A percentile compares a stretch with the other conserved stretches of the same genome.
Evolutionary conservation across 2,888 invertebrate species (phyloP).

Genomic region (Oscheius sp.): DNA sequence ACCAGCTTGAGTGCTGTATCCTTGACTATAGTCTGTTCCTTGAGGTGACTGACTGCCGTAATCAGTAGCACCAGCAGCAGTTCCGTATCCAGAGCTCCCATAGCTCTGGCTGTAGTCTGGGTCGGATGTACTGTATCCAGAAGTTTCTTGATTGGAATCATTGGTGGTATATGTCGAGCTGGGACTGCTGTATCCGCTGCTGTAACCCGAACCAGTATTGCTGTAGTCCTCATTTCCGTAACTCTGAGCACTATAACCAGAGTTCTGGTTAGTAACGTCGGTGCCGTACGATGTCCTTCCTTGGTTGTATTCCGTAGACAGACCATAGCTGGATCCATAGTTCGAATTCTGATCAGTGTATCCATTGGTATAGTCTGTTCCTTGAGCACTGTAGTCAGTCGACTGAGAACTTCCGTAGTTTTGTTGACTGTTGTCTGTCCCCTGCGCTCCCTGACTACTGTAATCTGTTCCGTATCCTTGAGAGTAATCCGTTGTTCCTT

Average conservation of each 20-base stretch:
- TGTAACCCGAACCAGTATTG: background rate
- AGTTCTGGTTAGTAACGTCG: too few species aligned
- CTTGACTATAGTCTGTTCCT: conserved; percentile 14
- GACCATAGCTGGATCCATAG: background rate
- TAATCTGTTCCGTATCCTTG: conserved; percentile 16
- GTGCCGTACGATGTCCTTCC: too few species aligned
- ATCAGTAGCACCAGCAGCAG: background rate
- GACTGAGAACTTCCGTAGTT: conserved; percentile 5
- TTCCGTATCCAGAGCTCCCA: conserved; percentile 9
- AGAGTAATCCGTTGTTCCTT: background rate
- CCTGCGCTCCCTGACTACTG: conserved; percentile 8
- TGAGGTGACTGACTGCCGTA: background rate
- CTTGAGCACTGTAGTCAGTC: conserved; percentile 17
- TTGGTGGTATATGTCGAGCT: too few species aligned
- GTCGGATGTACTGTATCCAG: background rate
- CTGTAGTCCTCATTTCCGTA: background rate
- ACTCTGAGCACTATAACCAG: background rate
- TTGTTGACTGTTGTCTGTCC: background rate
- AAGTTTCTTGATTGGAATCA: background rate
- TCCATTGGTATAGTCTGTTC: background rate
- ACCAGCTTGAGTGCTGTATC: background rate
- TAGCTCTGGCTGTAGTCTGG: background rate
- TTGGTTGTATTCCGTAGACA: too few species aligned
- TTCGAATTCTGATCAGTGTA: background rate
- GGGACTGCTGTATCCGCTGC: background rate